These are phyloP conservation scores for Bergia sp. DNA, from an alignment of 92 coral and sea anemone genomes.

Conservation along the genomic window DNA sequence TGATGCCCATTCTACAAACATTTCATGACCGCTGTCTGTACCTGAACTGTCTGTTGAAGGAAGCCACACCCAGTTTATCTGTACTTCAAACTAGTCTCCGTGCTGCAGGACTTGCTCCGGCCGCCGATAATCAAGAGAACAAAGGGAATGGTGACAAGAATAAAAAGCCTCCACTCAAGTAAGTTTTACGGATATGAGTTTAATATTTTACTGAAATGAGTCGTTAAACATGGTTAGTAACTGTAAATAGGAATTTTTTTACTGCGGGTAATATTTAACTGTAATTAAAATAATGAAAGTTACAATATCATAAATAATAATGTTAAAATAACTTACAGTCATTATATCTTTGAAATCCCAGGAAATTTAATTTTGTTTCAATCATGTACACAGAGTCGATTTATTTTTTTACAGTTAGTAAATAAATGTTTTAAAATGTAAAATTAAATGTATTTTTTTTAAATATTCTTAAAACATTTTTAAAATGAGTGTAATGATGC, in stretches of 20 bases:
- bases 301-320: too few species aligned
- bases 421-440: too few species aligned
- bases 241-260: not conserved
- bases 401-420: too few species aligned
- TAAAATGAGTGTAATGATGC: too few species aligned
- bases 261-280: not conserved
- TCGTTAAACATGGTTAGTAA: not conserved
- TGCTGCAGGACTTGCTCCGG: conserved; percentile 25
- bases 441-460: too few species aligned
- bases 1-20: conserved; percentile 85
- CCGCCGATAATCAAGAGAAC: conserved; percentile 15
- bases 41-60: conserved; percentile 83
- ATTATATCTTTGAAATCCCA: too few species aligned
- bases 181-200: not conserved
- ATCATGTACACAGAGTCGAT: too few species aligned
- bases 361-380: too few species aligned
- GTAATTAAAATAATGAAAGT: not conserved
- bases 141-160: conserved; percentile 12
- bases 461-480: too few species aligned
- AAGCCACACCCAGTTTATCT: conserved; percentile 83
- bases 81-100: conserved; percentile 74
- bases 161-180: conserved; percentile 27
- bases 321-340: too few species aligned
- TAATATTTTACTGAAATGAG: not conserved
- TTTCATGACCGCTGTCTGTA: conserved; percentile 88